Base-by-base conservation (phyloP, 2,113 vertebrate species). In the Sprattus sprattus region DNA sequence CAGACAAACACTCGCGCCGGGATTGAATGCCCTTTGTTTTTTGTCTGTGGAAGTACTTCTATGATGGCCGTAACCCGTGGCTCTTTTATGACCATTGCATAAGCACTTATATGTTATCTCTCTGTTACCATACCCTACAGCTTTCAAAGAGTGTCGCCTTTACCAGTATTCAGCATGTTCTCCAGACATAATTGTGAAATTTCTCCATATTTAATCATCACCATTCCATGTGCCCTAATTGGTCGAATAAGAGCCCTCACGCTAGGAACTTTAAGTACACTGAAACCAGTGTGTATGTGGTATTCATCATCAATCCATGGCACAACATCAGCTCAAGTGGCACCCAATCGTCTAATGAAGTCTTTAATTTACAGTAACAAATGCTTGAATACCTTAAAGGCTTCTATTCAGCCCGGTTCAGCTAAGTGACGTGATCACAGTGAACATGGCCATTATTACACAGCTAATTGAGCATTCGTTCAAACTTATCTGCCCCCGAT, bases 291-390 rank as follows among this genome's bases (percentile, higher is more conserved):
- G 18, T 60, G 71, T 39, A 39, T 78, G 28, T 78, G 64, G 25
- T 16, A 32, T 32, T 39, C 28, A 39, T 78, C 71, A 78, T 32
- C 32, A 13, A 4, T 39, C 71, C 91, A 92, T 92, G 91, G 84
- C 89, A 88, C 83, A 88, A 82, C 88, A 92, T 91, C 87, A 90
- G 86, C 82, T 89, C 86, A 86, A 91, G 84, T 89, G 83, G 85
- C 85, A 89, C 90, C 89, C 47, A 75, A 39, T 85, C 71, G 45
- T 85, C 60, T 88, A 87, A 88, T 87, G 83, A 89, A 88, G 86
- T 91, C 83, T 87, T 91, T 83, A 82, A 92, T 92, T 93, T 90
- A 85, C 88, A 64, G 83, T 60, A 89, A 85, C 81, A 83, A 39
- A 89, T 90, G 89, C 88, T 84, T 91, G 85, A 88, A 85, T 85